Evolutionary conservation across 64 coral and sea anemone species (phyloP).

Genomic region (Stichodactyla helianthus): DNA sequence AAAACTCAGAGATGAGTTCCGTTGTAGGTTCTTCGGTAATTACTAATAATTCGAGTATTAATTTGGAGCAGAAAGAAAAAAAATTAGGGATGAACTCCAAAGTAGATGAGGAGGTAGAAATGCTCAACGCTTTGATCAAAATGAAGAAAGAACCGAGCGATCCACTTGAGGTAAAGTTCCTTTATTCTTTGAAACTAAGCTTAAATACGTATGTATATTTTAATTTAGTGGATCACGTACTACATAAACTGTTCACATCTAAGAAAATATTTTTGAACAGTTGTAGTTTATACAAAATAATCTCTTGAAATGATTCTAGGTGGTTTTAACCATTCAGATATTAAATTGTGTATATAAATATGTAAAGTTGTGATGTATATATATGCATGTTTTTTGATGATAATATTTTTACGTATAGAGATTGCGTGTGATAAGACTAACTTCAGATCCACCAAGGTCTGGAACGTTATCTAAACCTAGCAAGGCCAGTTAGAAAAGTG

Average conservation of each 20-base stretch:
- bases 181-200: not conserved
- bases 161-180: conserved; percentile 25
- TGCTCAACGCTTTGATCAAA: conserved; percentile 28
- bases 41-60: not conserved
- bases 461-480: not conserved
- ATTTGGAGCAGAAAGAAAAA: not conserved
- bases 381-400: not conserved
- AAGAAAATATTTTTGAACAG: not conserved
- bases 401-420: not conserved
- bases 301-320: not conserved
- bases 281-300: not conserved
- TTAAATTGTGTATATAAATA: not conserved
- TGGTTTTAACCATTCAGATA: not conserved
- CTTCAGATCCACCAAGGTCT: not conserved
- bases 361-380: too few species aligned
- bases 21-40: not conserved
- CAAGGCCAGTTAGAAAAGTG: not conserved
- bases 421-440: not conserved
- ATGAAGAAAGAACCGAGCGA: conserved; percentile 39
- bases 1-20: not conserved
- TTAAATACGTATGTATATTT: not conserved
- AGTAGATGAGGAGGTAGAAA: conserved; percentile 23
- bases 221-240: not conserved
- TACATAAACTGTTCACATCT: not conserved
- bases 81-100: not conserved